Base-by-base conservation (phyloP, 92 coral and sea anemone species). In the Micromussa lordhowensis region DNA sequence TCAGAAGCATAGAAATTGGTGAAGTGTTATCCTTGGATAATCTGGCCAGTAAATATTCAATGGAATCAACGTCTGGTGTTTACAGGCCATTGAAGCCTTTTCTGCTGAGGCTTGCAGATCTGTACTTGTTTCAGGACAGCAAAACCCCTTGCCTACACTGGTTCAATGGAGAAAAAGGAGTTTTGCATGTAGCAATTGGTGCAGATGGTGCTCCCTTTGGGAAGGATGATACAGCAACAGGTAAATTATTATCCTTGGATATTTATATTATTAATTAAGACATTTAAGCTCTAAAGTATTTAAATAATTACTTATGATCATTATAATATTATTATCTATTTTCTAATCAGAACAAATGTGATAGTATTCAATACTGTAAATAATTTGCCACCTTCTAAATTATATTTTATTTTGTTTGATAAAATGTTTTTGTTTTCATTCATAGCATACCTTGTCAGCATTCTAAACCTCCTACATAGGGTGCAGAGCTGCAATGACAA, bases 201-300 rank as follows among this genome's bases (percentile, higher is more conserved):
- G 95, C 92, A 12, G 92, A 92, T 32, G 95, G 92, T 80, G 88
- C 91, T 61, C 95, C 95, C 17, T 89, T 92, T 93, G 91, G 93
- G 12, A 93, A 87, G 55, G 91, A 93, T 77, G 90, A 86, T 80
- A 86, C 84, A 66, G 90, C 95, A 53, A 90, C 93, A 51, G 55
- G 55, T 51, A 51, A 3, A n/a, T n/a, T n/a, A n/a, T n/a, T n/a
- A n/a, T n/a, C n/a, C n/a, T n/a, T n/a, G n/a, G n/a, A n/a, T n/a
- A n/a, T n/a, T n/a, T n/a, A n/a, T n/a, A n/a, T n/a, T n/a, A n/a
- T n/a, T n/a, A n/a, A n/a, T n/a, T n/a, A n/a, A n/a, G n/a, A n/a
- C n/a, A n/a, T n/a, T n/a, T n/a, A n/a, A n/a, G n/a, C n/a, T n/a
- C n/a, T n/a, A n/a, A n/a, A n/a, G n/a, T n/a, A n/a, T n/a, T n/a